Percentiles rank a stretch among this genome's conserved stretches.
These are phyloP conservation scores for Strix aluco DNA, from an alignment of 2,113 vertebrate genomes.

Conservation along the genomic window DNA sequence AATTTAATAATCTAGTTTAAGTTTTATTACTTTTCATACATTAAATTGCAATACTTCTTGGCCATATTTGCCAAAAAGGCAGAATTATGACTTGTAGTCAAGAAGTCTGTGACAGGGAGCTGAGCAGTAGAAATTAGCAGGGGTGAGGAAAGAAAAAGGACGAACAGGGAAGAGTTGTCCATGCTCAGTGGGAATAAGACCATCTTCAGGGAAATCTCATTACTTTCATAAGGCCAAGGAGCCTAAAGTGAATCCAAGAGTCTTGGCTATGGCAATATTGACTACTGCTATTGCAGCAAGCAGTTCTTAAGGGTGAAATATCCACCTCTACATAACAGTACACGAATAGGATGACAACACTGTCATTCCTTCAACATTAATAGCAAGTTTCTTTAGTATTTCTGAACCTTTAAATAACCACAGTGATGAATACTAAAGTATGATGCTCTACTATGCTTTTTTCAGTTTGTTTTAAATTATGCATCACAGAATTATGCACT, in stretches of 20 bases:
- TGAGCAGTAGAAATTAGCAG: background rate
- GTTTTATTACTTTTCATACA: background rate
- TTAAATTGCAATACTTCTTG: background rate
- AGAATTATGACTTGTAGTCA: background rate
- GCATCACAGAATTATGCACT: background rate
- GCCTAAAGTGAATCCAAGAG: background rate
- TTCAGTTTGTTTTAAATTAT: background rate
- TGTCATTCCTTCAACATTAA: background rate
- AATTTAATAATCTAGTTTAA: background rate
- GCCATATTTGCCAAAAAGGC: background rate
- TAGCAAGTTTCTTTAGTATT: background rate
- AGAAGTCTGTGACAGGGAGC: background rate
- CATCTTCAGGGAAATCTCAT: background rate
- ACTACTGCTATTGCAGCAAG: background rate
- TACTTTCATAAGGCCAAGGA: background rate
- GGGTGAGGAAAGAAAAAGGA: background rate
- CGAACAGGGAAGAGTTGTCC: background rate
- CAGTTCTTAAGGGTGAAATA: background rate
- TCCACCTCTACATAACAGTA: background rate
- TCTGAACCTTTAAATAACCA: background rate
- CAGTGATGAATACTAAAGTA: background rate
- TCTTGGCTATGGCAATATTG: accelerated
- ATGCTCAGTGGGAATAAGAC: background rate
- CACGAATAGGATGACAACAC: background rate
- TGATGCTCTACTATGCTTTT: background rate